Percentiles rank a stretch among this genome's conserved stretches.
Conservation (phyloP, 2,888 invertebrate species). For the Arge pagana region DNA sequence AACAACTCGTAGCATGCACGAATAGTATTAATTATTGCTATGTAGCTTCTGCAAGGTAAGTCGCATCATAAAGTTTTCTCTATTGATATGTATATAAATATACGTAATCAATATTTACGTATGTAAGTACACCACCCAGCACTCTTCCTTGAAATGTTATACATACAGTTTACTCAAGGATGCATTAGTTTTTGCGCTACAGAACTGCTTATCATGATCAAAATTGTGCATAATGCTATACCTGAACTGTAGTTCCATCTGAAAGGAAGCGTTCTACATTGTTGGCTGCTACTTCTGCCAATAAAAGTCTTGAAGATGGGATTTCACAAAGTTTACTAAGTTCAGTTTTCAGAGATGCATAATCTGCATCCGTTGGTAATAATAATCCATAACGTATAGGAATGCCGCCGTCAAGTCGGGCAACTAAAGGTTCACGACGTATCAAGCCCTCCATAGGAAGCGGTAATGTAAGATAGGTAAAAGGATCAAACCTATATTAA, state of each 20-base stretch:
- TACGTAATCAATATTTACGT: background rate
- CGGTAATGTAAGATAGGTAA: constrained; percentile 87
- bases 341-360: constrained; percentile 75
- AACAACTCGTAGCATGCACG: background rate
- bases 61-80: background rate
- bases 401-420: constrained; percentile 78
- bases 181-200: background rate
- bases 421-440: constrained; percentile 75
- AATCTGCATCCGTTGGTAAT: constrained; percentile 81
- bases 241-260: constrained; percentile 63
- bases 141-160: constrained; percentile 17
- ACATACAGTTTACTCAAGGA: background rate
- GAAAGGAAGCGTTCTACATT: constrained; percentile 66
- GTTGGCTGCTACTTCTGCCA: constrained; percentile 75
- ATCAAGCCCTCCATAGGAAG: constrained; percentile 88
- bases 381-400: constrained; percentile 85
- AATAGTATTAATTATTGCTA: too few relatives aligned
- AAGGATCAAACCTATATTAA: constrained; percentile 74
- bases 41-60: too few relatives aligned
- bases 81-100: background rate
- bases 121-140: constrained; percentile 4
- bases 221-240: constrained; percentile 3
- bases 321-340: constrained; percentile 69
- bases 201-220: background rate
- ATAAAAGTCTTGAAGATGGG: constrained; percentile 66